Evolutionary conservation across 2,888 invertebrate species (phyloP).

Genomic region (Drosophila barbarae): DNA sequence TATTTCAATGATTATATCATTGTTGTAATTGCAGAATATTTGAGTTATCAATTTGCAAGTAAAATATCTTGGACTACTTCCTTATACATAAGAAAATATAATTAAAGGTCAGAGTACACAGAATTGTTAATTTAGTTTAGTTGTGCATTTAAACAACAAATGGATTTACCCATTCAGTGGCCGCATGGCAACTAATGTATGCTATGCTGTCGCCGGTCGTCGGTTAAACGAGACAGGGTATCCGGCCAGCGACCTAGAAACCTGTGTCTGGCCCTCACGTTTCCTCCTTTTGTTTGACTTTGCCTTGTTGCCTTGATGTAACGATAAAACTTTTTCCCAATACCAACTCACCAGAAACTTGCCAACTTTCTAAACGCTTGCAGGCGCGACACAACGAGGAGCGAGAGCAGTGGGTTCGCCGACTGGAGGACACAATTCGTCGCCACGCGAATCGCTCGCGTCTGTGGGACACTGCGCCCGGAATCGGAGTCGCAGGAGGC

Average conservation of each 20-base stretch:
- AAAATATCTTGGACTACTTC: background rate
- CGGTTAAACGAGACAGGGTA: background rate
- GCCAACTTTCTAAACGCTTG: slow-evolving; percentile 25
- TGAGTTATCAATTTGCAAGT: background rate
- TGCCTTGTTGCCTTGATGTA: slow-evolving; percentile 40
- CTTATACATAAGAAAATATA: background rate
- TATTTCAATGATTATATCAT: background rate
- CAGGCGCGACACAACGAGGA: slow-evolving; percentile 97
- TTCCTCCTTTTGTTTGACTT: slow-evolving; percentile 39
- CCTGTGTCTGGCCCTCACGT: slow-evolving; percentile 28
- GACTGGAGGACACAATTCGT: slow-evolving; percentile 95
- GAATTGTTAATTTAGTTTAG: background rate
- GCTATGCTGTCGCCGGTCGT: background rate
- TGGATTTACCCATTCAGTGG: background rate
- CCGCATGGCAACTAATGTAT: background rate
- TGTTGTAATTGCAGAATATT: background rate
- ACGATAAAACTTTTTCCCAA: slow-evolving; percentile 62
- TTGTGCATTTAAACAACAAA: background rate
- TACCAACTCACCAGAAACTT: slow-evolving; percentile 46
- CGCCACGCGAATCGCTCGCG: slow-evolving; percentile 85
- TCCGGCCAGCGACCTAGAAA: slow-evolving; percentile 23
- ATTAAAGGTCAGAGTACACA: background rate
- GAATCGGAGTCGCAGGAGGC: slow-evolving; percentile 49
- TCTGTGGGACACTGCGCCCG: slow-evolving; percentile 76
- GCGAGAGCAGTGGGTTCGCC: slow-evolving; percentile 97